Evolutionary conservation across 2,888 invertebrate species (phyloP).

Genomic region (Perizoma flavofasciatum): DNA sequence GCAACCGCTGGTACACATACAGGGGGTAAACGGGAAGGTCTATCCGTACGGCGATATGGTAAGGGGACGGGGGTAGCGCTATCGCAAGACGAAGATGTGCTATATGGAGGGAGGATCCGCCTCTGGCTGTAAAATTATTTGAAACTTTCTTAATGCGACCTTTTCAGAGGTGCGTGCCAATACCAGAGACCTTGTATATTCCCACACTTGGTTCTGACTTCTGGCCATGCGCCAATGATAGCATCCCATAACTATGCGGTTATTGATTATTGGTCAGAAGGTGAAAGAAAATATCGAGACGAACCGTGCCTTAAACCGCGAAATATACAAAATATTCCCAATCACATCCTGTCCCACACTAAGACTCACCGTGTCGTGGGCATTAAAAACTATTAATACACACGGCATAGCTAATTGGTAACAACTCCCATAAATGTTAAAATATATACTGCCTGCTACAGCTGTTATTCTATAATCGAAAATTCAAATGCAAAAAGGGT

Average conservation of each 20-base stretch:
- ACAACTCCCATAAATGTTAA: too few species aligned
- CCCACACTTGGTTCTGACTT: constrained; percentile 16
- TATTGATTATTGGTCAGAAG: constrained; percentile 26
- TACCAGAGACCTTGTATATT: constrained; percentile 12
- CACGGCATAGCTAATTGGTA: too few species aligned
- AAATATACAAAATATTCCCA: too few species aligned
- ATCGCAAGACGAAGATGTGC: constrained; percentile 70
- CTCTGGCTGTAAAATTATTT: constrained; percentile 69
- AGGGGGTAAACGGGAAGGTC: constrained; percentile 50
- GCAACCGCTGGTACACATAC: constrained; percentile 55
- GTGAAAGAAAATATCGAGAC: constrained; percentile 14
- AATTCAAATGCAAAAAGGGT: too few species aligned
- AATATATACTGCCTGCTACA: too few species aligned
- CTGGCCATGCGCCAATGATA: constrained; percentile 20
- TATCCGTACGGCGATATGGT: constrained; percentile 44
- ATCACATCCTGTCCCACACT: too few species aligned
- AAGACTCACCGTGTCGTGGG: too few species aligned
- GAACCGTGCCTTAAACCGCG: not conserved
- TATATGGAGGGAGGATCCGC: constrained; percentile 60
- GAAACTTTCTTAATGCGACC: constrained; percentile 7
- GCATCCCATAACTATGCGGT: constrained; percentile 18
- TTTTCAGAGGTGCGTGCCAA: too few species aligned
- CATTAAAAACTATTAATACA: too few species aligned
- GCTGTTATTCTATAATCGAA: too few species aligned
- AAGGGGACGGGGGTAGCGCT: constrained; percentile 61